A percentile compares a stretch with the other conserved stretches of the same genome.
Evolutionary conservation across 1,140 invertebrate genomes (phyloP).

Genomic region (Calycopis cecrops): DNA sequence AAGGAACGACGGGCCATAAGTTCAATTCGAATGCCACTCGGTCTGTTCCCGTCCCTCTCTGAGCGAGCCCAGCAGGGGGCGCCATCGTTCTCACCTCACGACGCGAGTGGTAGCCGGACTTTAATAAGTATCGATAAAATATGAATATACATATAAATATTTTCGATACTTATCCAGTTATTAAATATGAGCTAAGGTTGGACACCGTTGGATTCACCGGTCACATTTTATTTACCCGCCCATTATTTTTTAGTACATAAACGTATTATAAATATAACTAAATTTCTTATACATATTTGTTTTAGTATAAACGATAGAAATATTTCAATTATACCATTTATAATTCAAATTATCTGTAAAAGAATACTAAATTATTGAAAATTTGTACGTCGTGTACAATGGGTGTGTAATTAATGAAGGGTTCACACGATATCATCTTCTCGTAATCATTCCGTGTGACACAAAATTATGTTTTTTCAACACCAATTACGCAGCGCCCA

Average conservation of each 20-base stretch:
- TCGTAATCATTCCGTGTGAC: slow-evolving; percentile 49
- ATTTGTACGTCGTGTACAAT: slow-evolving; percentile 50
- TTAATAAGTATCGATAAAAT: slow-evolving; percentile 75
- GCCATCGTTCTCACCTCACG: slow-evolving; percentile 72
- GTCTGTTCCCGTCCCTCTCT: slow-evolving; percentile 63
- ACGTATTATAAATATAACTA: no score
- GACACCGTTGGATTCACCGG: background rate
- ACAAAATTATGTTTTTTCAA: slow-evolving; percentile 64
- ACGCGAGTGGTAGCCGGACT: slow-evolving; percentile 70
- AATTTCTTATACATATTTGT: no score
- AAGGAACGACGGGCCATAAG: slow-evolving; percentile 63
- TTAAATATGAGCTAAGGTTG: slow-evolving; percentile 15
- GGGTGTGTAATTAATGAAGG: slow-evolving; percentile 50
- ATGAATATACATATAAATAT: slow-evolving; percentile 73
- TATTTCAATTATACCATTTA: no score
- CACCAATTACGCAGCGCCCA: slow-evolving; percentile 61
- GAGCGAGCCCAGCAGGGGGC: slow-evolving; percentile 64
- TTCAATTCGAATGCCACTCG: slow-evolving; percentile 67
- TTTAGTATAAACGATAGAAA: no score
- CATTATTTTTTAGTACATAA: slow-evolving; percentile 4
- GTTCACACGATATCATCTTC: slow-evolving; percentile 60
- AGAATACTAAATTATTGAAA: slow-evolving; percentile 40
- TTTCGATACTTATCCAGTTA: slow-evolving; percentile 55
- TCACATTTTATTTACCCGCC: background rate
- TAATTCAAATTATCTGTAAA: background rate